Conservation (phyloP, 2,888 invertebrate species). For the Dorcus parallelipipedus region DNA sequence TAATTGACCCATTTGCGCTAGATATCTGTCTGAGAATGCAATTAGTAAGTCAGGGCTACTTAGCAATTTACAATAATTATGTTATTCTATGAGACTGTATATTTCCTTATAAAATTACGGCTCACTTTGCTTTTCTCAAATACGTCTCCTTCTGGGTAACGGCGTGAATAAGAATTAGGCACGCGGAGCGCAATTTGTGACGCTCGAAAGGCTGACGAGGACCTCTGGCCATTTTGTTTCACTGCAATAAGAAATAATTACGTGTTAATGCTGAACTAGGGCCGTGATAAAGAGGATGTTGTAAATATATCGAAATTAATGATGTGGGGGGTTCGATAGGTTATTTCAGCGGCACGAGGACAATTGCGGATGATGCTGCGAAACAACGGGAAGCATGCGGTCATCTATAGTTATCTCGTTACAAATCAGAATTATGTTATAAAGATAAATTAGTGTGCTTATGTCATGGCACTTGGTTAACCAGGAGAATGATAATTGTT, state of each 20-base stretch:
- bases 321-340: neutral
- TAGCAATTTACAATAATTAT: slow-evolving; percentile 14
- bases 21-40: slow-evolving; percentile 16
- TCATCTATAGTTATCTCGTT: slow-evolving; percentile 46
- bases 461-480: slow-evolving; percentile 37
- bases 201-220: too few relatives aligned
- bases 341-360: slow-evolving; percentile 34
- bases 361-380: slow-evolving; percentile 30
- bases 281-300: neutral
- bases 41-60: slow-evolving; percentile 15
- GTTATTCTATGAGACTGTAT: slow-evolving; percentile 14
- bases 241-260: too few relatives aligned
- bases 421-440: slow-evolving; percentile 48
- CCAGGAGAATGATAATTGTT: neutral
- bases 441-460: slow-evolving; percentile 48
- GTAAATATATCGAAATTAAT: neutral
- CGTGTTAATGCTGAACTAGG: too few relatives aligned
- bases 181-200: too few relatives aligned
- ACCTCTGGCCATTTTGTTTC: too few relatives aligned
- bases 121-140: too few relatives aligned
- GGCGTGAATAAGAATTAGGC: too few relatives aligned
- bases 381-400: slow-evolving; percentile 47
- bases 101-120: slow-evolving; percentile 9
- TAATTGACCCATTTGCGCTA: slow-evolving; percentile 21
- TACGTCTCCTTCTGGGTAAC: too few relatives aligned